phyloP scores from a whole-genome alignment of 2,113 vertebrate species.

The Psettodes erumei region DNA sequence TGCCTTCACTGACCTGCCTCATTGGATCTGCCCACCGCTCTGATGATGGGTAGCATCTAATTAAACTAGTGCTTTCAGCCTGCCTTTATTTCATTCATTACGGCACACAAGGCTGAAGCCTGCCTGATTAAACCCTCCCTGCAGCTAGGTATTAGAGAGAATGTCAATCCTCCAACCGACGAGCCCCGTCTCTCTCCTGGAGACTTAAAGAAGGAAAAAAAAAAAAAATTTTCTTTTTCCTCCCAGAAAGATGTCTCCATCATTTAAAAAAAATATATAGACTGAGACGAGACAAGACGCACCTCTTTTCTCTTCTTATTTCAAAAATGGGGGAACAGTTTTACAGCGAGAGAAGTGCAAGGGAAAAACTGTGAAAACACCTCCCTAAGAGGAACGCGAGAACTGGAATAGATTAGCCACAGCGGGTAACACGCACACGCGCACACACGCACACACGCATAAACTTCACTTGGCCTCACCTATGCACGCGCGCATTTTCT shows the following conservation, averaged over 20 bases:
- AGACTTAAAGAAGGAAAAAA: constrained; percentile 36
- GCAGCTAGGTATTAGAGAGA: constrained; percentile 56
- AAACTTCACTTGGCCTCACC: constrained; percentile 16
- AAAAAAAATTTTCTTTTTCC: constrained; percentile 29
- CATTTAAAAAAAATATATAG: neutral
- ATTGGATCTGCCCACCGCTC: constrained; percentile 52
- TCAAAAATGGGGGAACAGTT: constrained; percentile 34
- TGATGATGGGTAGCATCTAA: constrained; percentile 69
- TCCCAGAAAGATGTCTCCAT: constrained; percentile 31
- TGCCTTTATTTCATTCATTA: constrained; percentile 73
- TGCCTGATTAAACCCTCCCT: constrained; percentile 60
- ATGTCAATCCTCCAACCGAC: constrained; percentile 56
- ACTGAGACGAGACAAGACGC: neutral
- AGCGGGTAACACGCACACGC: constrained; percentile 9
- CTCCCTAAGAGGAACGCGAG: constrained; percentile 38
- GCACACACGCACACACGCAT: neutral
- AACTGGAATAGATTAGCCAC: constrained; percentile 65
- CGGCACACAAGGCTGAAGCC: constrained; percentile 62
- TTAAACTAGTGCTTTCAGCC: constrained; percentile 74
- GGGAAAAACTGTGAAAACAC: constrained; percentile 50
- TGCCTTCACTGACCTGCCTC: constrained; percentile 71
- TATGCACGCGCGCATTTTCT: constrained; percentile 28
- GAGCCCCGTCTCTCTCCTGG: constrained; percentile 27
- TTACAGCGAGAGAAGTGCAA: constrained; percentile 18
- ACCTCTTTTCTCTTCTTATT: neutral